phyloP scores from a whole-genome alignment of 2,797 vertebrate species.

The Morus bassanus region DNA sequence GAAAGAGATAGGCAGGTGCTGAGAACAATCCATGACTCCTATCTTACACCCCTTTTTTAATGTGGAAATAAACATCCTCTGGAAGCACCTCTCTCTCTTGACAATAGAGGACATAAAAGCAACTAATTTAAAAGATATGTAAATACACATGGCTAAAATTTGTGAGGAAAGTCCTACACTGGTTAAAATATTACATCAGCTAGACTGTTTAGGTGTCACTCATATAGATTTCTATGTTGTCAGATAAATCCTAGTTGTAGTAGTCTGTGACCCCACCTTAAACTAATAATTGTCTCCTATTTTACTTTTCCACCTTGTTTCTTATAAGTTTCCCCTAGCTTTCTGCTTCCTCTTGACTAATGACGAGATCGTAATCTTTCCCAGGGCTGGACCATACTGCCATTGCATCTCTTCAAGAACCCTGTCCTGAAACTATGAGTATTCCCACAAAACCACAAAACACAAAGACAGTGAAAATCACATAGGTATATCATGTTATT shows the following conservation, averaged over 20 bases:
- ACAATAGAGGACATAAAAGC: neutral
- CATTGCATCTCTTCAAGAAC: neutral
- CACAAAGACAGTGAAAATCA: neutral
- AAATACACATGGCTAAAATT: neutral
- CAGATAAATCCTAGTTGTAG: neutral
- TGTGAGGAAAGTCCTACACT: neutral
- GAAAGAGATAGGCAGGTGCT: neutral
- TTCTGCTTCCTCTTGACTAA: neutral
- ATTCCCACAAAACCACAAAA: neutral
- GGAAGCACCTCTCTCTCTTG: neutral
- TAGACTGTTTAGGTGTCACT: neutral
- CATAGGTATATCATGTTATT: neutral
- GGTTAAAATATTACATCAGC: neutral
- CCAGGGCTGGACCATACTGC: neutral
- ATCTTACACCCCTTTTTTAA: neutral
- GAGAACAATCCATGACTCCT: neutral
- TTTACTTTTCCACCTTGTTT: neutral
- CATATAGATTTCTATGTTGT: neutral
- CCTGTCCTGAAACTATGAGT: neutral
- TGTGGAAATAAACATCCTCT: neutral
- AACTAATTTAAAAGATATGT: neutral
- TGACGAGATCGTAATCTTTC: neutral
- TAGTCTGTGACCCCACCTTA: neutral
- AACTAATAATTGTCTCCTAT: neutral
- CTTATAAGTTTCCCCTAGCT: neutral